Conservation (phyloP, 23 tunicate species). For the Oikopleura dioica region DNA sequence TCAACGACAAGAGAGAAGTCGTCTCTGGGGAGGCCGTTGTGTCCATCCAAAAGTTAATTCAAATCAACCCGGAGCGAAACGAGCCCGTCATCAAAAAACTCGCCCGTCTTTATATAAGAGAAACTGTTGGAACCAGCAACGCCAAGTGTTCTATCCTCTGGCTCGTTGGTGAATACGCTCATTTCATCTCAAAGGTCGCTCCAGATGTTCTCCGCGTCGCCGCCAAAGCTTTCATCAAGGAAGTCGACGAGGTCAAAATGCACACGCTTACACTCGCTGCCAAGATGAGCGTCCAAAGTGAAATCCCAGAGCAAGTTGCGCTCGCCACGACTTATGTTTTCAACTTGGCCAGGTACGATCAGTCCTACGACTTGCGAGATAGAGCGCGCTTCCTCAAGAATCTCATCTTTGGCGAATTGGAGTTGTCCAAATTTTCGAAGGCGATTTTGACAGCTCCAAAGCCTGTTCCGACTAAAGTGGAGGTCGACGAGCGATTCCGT, state of each 20-base stretch:
- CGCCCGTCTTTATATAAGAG: not conserved
- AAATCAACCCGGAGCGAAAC: not conserved
- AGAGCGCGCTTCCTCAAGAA: conserved; percentile 67
- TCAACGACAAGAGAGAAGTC: not conserved
- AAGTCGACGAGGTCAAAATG: conserved; percentile 68
- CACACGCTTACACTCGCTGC: conserved; percentile 70
- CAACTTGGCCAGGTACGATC: conserved; percentile 83
- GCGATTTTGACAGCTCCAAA: not conserved
- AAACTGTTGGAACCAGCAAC: not conserved
- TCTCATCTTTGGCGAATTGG: conserved; percentile 18
- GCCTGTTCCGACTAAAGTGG: not conserved
- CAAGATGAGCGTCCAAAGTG: conserved; percentile 47
- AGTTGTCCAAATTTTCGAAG: not conserved
- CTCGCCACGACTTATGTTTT: conserved; percentile 45
- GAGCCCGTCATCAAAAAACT: not conserved
- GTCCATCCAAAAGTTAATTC: not conserved
- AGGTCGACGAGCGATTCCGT: not conserved
- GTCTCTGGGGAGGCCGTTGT: conserved; percentile 12
- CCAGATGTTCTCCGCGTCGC: conserved; percentile 74
- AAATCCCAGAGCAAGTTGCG: conserved; percentile 3
- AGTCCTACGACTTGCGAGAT: conserved; percentile 82
- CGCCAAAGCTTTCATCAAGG: conserved; percentile 45
- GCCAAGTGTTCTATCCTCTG: conserved; percentile 27
- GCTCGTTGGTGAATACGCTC: conserved; percentile 87
- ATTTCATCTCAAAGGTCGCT: conserved; percentile 78